Percentiles rank a stretch among this genome's conserved stretches.
Evolutionary conservation across 2,888 invertebrate genomes (phyloP).

Genomic region (Elegia similella): DNA sequence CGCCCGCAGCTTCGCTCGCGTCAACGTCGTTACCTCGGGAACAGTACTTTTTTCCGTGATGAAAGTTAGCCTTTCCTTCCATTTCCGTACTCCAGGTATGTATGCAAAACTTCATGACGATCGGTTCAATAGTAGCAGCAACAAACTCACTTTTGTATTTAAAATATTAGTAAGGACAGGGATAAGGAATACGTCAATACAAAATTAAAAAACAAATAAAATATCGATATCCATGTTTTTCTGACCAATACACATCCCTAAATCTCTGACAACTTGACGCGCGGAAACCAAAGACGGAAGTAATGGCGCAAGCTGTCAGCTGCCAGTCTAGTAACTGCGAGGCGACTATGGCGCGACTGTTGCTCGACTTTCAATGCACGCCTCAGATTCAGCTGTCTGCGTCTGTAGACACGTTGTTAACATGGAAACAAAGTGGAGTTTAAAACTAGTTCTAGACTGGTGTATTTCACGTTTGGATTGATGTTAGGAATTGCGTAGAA

Average conservation of each 20-base stretch:
- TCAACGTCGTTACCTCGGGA: too few relatives aligned
- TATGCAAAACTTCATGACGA: too few relatives aligned
- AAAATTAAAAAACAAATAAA: neutral
- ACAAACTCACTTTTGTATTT: too few relatives aligned
- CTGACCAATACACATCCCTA: neutral
- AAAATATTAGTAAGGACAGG: too few relatives aligned
- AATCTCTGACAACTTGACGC: slow-evolving; percentile 19
- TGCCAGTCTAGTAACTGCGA: slow-evolving; percentile 4
- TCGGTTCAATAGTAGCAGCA: too few relatives aligned
- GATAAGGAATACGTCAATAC: too few relatives aligned
- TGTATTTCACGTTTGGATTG: neutral
- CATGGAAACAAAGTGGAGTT: slow-evolving; percentile 10
- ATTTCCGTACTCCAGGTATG: too few relatives aligned
- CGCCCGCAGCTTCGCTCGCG: too few relatives aligned
- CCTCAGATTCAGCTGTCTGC: slow-evolving; percentile 1
- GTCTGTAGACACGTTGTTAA: slow-evolving; percentile 6
- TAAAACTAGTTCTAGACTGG: neutral
- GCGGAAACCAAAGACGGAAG: slow-evolving; percentile 24
- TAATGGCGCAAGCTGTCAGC: slow-evolving; percentile 26
- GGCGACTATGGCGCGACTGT: slow-evolving; percentile 11
- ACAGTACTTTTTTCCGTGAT: too few relatives aligned
- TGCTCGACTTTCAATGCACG: slow-evolving; percentile 12
- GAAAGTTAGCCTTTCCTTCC: too few relatives aligned
- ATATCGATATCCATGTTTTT: neutral
- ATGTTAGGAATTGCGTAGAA: too few relatives aligned